Conservation (phyloP, 2,888 invertebrate species). For the Zaprionus obscuricornis region DNA sequence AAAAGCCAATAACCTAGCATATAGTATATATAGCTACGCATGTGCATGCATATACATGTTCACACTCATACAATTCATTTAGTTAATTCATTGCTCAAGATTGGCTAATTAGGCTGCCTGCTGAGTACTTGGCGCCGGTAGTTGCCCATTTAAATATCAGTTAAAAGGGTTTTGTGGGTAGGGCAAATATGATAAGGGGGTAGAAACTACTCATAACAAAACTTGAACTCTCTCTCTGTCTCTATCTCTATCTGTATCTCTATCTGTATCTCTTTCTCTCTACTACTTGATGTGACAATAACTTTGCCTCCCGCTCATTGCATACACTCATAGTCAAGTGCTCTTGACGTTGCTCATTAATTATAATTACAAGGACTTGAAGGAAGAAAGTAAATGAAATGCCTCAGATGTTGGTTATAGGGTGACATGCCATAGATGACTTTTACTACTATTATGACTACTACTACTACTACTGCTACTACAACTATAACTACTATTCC, state of each 20-base stretch:
- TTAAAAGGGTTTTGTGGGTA: too few species aligned
- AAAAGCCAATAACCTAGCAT: neutral
- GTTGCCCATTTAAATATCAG: constrained; percentile 23
- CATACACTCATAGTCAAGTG: constrained; percentile 29
- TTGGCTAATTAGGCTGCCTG: constrained; percentile 55
- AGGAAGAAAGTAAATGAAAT: constrained; percentile 26
- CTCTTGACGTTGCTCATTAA: constrained; percentile 63
- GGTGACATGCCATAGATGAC: constrained; percentile 1
- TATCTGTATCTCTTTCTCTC: neutral
- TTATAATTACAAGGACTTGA: constrained; percentile 65
- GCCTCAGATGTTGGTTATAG: constrained; percentile 15
- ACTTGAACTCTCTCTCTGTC: neutral
- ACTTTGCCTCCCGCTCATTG: neutral
- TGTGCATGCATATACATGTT: neutral
- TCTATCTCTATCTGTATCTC: neutral
- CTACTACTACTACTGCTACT: too few species aligned
- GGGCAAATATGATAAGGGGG: too few species aligned
- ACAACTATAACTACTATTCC: too few species aligned
- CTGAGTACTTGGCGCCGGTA: constrained; percentile 14
- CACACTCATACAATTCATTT: neutral
- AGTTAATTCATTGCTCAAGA: constrained; percentile 14
- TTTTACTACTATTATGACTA: too few species aligned
- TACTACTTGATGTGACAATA: constrained; percentile 13
- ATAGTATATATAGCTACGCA: constrained; percentile 1
- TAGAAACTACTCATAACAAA: too few species aligned